These are phyloP conservation scores for Hermodice carunculata DNA, from an alignment of 2,888 invertebrate genomes.

Conservation along the genomic window DNA sequence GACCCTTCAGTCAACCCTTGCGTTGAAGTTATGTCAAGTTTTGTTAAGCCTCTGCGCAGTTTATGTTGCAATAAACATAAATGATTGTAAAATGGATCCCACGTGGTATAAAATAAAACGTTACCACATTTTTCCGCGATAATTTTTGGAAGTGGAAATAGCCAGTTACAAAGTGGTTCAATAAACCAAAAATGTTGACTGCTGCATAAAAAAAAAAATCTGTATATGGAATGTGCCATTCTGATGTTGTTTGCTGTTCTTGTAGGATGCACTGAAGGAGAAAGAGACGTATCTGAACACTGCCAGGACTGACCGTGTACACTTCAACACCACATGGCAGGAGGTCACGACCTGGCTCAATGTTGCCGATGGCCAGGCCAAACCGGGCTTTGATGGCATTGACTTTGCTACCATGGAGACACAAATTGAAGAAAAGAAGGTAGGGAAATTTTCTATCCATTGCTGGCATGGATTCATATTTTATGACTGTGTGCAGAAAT, in stretches of 20 bases:
- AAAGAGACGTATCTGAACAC: conserved; percentile 56
- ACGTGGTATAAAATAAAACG: too few relatives aligned
- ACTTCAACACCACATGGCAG: conserved; percentile 54
- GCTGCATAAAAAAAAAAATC: not conserved
- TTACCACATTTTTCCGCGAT: too few relatives aligned
- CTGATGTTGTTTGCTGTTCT: too few relatives aligned
- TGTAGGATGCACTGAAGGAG: conserved; percentile 54
- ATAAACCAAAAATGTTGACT: too few relatives aligned
- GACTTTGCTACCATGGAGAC: conserved; percentile 87
- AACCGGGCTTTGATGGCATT: conserved; percentile 84
- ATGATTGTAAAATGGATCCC: too few relatives aligned
- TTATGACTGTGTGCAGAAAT: too few relatives aligned
- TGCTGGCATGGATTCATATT: not conserved
- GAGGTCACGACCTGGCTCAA: conserved; percentile 61
- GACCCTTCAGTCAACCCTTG: too few relatives aligned
- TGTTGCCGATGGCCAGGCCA: conserved; percentile 56
- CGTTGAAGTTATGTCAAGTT: too few relatives aligned
- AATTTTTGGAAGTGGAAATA: too few relatives aligned
- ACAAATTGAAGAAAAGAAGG: conserved; percentile 89
- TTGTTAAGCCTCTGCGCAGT: too few relatives aligned
- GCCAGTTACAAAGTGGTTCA: too few relatives aligned
- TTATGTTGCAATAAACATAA: too few relatives aligned
- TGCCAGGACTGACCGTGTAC: conserved; percentile 53
- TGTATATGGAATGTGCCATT: not conserved
- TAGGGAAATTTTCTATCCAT: conserved; percentile 45